Evolutionary conservation across 2,113 vertebrate genomes (phyloP).

Genomic region (Callionymus lyra): DNA sequence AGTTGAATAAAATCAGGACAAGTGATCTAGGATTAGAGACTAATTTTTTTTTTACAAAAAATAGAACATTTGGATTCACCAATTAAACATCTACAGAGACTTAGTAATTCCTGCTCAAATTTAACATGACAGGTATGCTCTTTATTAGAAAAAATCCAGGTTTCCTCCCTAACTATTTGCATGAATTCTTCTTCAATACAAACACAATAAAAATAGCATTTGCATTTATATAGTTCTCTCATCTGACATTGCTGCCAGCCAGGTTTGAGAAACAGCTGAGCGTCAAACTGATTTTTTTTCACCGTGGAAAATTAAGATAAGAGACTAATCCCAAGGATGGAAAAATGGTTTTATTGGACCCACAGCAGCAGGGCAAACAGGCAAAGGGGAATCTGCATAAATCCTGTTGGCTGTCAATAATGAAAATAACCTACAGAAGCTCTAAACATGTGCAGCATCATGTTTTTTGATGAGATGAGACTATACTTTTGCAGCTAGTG

Average conservation of each 20-base stretch:
- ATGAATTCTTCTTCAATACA: conserved; percentile 58
- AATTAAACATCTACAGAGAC: too few relatives aligned
- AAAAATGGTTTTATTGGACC: conserved; percentile 55
- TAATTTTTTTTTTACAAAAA: too few relatives aligned
- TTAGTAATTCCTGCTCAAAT: too few relatives aligned
- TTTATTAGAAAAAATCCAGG: conserved; percentile 47
- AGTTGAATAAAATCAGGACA: too few relatives aligned
- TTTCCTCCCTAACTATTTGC: conserved; percentile 21
- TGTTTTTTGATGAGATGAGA: conserved; percentile 33
- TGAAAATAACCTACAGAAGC: conserved; percentile 22
- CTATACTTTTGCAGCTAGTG: not conserved
- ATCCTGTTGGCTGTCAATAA: conserved; percentile 22
- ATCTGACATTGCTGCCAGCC: conserved; percentile 45
- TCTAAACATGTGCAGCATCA: conserved; percentile 8
- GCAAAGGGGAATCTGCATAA: conserved; percentile 46
- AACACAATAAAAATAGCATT: conserved; percentile 69
- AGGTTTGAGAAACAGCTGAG: conserved; percentile 49
- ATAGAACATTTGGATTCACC: too few relatives aligned
- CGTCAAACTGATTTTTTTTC: conserved; percentile 63
- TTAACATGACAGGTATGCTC: conserved; percentile 35
- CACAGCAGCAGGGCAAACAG: conserved; percentile 26
- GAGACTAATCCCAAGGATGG: conserved; percentile 58
- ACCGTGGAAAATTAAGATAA: conserved; percentile 70
- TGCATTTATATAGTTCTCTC: conserved; percentile 72
- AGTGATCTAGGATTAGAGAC: too few relatives aligned